Evolutionary conservation across 2,888 invertebrate species (phyloP).

Genomic region (Halocaridina rubra): DNA sequence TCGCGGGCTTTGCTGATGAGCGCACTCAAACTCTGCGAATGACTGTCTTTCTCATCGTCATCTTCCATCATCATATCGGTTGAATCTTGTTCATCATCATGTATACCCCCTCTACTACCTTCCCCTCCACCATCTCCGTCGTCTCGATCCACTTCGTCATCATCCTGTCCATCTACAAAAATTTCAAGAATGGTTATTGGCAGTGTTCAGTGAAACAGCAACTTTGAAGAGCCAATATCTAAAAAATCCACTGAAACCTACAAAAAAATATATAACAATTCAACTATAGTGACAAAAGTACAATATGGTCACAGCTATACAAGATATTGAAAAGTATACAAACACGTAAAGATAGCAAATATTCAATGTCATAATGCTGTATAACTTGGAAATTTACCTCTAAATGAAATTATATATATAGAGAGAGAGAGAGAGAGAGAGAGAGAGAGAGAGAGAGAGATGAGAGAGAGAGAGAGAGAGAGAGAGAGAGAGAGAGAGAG

Average conservation of each 20-base stretch:
- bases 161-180: neutral
- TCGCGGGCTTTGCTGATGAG: slow-evolving; percentile 26
- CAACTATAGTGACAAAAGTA: too few relatives aligned
- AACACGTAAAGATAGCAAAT: too few relatives aligned
- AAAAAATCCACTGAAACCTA: neutral
- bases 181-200: neutral
- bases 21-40: neutral
- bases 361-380: too few relatives aligned
- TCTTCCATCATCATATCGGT: slow-evolving; percentile 13
- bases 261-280: too few relatives aligned
- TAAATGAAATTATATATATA: too few relatives aligned
- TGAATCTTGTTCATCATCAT: slow-evolving; percentile 7
- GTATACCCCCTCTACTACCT: neutral
- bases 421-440: too few relatives aligned
- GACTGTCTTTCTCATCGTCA: slow-evolving; percentile 1
- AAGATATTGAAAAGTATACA: too few relatives aligned
- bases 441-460: too few relatives aligned
- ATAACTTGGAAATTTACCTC: too few relatives aligned
- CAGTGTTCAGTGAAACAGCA: neutral
- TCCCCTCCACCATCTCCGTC: neutral
- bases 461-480: too few relatives aligned
- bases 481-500: too few relatives aligned
- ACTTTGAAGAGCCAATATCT: neutral
- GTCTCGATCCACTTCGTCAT: neutral
- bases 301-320: too few relatives aligned